Evolutionary conservation across 2,888 invertebrate genomes (phyloP), one percentile per base, ranked within the genome.

Genomic region (Campoletis raptor): DNA sequence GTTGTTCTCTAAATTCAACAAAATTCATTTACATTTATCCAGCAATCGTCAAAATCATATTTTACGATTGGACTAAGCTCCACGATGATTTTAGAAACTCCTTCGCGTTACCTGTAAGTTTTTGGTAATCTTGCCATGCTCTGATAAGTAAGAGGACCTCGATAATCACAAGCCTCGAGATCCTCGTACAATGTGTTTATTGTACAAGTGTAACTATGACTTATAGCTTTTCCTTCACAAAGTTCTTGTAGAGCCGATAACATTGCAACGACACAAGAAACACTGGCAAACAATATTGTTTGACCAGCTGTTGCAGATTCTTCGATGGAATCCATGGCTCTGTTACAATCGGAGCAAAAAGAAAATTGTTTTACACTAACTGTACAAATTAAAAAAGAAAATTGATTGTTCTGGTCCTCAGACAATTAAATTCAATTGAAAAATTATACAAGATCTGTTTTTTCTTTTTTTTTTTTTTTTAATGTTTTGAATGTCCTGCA

Each of bases 251-350:
- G 94, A 3, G 98, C 97, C 52, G 97, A 97, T 42, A 99, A 95
- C 87, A 99, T 95, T 0, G 98, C 97, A 7, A 97, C 97, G 77
- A 98, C 97, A 90, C 98, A 98, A 90, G 97, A 97, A 0, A 98
- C 97, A 88, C 97, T 97, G 0, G 97, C 97, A 73, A 97, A 96
- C n/a, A 98, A 95, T 7, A 97, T 96, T 85, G 96, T 96, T 21
- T 97, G 96, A 88, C 97, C 97, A 87, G 97, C 97, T 89, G 97
- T 96, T n/a, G 98, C 97, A 85, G 98, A 98, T 94, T 99, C 98
- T 94, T 98, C 98, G 93, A 98, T 97, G 0, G 98, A 98, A 92
- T 99, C 98, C 96, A 98, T 97, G 90, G 98, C 97, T 91, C 98
- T 97, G 91, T 24, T 94, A 94, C 6, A 5, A 66, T 57, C 2